phyloP scores from a whole-genome alignment of 2,113 vertebrate species.

The Emydocephalus ijimae region DNA sequence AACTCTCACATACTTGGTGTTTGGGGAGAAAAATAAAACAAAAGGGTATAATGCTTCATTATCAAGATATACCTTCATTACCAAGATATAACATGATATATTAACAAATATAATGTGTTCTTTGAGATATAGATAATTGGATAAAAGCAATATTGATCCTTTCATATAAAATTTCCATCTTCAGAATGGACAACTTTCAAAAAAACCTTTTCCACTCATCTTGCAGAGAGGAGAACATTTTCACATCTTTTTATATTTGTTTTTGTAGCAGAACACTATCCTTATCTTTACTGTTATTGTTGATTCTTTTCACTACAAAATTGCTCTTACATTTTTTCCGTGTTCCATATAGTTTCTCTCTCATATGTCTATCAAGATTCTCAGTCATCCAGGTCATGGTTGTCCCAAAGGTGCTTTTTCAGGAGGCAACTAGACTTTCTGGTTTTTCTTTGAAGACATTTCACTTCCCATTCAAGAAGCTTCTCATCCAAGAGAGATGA shows the following conservation, averaged over 20 bases:
- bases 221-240: neutral
- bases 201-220: neutral
- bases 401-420: no score
- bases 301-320: neutral
- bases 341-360: neutral
- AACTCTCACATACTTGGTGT: neutral
- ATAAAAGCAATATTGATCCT: neutral
- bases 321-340: neutral
- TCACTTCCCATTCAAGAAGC: no score
- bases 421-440: no score
- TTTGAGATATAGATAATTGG: neutral
- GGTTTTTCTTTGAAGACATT: no score
- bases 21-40: neutral
- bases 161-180: neutral
- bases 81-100: neutral
- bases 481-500: no score
- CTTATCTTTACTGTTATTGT: neutral
- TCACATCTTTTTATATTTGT: neutral
- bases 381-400: no score
- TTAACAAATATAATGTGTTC: neutral
- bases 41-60: neutral
- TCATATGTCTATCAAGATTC: neutral
- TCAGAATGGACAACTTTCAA: neutral
- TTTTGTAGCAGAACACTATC: neutral
- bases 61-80: neutral